A percentile compares a stretch with the other conserved stretches of the same genome.
Evolutionary conservation across 2,113 vertebrate species (phyloP).

Genomic region (Cebus imitator): DNA sequence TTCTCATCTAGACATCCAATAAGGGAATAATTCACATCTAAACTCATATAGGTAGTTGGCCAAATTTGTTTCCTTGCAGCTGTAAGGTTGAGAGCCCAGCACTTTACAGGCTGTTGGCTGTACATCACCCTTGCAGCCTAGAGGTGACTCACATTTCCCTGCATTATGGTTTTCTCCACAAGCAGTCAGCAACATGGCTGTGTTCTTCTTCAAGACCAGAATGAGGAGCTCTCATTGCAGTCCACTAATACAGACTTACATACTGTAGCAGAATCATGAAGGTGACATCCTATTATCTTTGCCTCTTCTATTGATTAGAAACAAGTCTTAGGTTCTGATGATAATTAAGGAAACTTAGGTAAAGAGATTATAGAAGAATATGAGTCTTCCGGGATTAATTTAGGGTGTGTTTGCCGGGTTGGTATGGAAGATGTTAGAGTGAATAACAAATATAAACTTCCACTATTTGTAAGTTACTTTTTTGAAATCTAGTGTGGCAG

Average conservation of each 20-base stretch:
- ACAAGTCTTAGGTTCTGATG: background rate
- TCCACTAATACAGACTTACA: too few relatives aligned
- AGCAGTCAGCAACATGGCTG: background rate
- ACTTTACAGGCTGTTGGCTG: background rate
- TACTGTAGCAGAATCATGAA: too few relatives aligned
- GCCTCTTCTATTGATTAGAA: background rate
- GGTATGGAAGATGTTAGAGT: background rate
- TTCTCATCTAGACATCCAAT: background rate
- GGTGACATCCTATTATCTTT: background rate
- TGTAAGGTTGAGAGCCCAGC: background rate
- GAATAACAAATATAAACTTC: background rate
- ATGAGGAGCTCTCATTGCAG: background rate
- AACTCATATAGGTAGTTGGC: background rate
- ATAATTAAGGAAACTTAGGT: background rate
- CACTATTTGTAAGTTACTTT: background rate
- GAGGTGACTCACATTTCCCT: background rate
- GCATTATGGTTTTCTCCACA: background rate
- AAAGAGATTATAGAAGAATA: background rate
- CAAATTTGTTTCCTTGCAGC: background rate
- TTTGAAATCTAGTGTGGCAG: background rate
- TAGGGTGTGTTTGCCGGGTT: background rate
- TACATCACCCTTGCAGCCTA: background rate
- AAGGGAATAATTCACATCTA: background rate
- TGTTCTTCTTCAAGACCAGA: background rate
- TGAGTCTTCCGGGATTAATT: background rate